Evolutionary conservation across 2,888 invertebrate species (phyloP), one percentile per base, ranked within the genome.

Genomic region (Ctena decussata): DNA sequence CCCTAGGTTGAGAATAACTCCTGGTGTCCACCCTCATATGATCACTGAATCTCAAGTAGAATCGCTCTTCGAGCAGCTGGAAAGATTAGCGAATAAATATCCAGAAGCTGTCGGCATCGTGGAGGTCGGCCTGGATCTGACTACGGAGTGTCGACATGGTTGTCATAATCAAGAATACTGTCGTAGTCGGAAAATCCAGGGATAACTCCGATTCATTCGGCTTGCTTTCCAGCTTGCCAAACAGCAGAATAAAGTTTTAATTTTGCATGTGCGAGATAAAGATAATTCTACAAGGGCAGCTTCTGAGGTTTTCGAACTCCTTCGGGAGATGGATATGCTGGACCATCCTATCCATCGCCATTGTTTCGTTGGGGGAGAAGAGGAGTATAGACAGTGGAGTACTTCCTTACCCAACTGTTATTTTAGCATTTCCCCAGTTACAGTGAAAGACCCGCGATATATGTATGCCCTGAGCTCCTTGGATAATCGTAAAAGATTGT

Each of bases 241-340:
- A 21, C 21, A 70, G 35, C 35, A 27, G 21, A 39, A 39, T n/a
- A 70, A 37, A 24, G 39, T 39, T n/a, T 37, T 70, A 11, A 21
- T 70, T n/a, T 24, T 70, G 37, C 70, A 70, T 70, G 70, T 70
- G 3, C 37, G 70, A n/a, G 70, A 70, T 70, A 8, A 70, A 21
- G 39, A 21, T 70, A 18, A n/a, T n/a, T 18, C 39, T 35, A 21
- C 6, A 12, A 12, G 1, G 5, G 70, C 70, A n/a, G 70, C 70
- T 15, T 15, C 5, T n/a, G 70, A 70, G 24, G 70, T 70, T 70
- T 24, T 37, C 5, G 11, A 21, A 18, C 37, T 70, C 39, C 70
- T 70, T 24, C 2, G n/a, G 21, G 70, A 70, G 11, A 27, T 60
- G 60, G 30, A 60, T 60, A 60, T 60, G 60, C 24, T 27, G 8